These are phyloP conservation scores for Enchytraeus crypticus DNA, from an alignment of 2,888 invertebrate genomes.

Conservation along the genomic window DNA sequence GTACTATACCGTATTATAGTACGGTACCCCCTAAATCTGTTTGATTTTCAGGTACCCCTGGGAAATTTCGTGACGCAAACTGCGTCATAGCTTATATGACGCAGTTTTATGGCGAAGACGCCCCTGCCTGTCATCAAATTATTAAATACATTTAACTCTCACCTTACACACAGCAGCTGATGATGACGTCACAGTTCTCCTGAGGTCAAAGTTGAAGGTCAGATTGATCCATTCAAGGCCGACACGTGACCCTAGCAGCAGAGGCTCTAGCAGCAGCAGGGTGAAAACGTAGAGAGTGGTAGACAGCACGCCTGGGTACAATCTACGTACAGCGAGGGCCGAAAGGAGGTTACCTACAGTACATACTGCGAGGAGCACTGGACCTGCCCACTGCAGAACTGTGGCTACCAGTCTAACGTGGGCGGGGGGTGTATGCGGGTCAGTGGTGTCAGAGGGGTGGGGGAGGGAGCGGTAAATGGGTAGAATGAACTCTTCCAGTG, in stretches of 20 bases:
- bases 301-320: constrained; percentile 39
- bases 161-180: constrained; percentile 16
- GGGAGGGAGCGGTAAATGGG: background rate
- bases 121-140: too few relatives aligned
- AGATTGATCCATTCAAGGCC: constrained; percentile 38
- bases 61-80: too few relatives aligned
- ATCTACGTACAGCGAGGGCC: constrained; percentile 29
- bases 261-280: constrained; percentile 33
- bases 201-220: constrained; percentile 21
- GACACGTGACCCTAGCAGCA: constrained; percentile 38
- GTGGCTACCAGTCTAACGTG: constrained; percentile 1
- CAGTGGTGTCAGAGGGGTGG: background rate
- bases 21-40: too few relatives aligned
- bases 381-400: constrained; percentile 29
- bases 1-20: too few relatives aligned
- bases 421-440: too few relatives aligned
- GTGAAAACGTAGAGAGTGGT: constrained; percentile 41
- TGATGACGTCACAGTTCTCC: constrained; percentile 7
- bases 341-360: constrained; percentile 35
- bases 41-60: too few relatives aligned
- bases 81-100: too few relatives aligned
- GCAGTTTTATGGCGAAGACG: too few relatives aligned
- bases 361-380: constrained; percentile 35
- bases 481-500: background rate
- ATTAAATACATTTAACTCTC: background rate